These are phyloP conservation scores for Clistopyga incitator DNA, from an alignment of 2,888 invertebrate species.

Conservation along the genomic window DNA sequence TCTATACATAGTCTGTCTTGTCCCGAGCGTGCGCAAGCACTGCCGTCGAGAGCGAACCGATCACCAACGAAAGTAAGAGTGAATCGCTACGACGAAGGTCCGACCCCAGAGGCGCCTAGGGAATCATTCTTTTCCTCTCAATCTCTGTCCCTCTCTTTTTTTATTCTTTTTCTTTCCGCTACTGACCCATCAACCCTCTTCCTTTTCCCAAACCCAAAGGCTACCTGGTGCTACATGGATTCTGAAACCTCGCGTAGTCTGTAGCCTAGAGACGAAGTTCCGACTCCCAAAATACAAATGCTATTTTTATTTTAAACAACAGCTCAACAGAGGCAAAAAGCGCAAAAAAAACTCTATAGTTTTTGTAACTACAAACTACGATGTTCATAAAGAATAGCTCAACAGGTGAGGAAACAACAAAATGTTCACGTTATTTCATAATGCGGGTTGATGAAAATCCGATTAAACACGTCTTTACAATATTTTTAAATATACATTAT, in stretches of 20 bases:
- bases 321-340: background rate
- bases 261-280: background rate
- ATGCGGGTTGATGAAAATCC: no score
- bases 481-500: no score
- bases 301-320: background rate
- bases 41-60: conserved; percentile 19
- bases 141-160: background rate
- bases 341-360: background rate
- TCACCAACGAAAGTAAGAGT: conserved; percentile 55
- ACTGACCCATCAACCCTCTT: background rate
- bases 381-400: no score
- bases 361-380: no score
- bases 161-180: background rate
- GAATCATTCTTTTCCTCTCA: conserved; percentile 19
- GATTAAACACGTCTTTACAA: no score
- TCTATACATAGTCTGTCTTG: background rate
- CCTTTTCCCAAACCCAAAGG: background rate
- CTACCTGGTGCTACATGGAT: background rate
- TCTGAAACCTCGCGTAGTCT: background rate
- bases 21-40: background rate
- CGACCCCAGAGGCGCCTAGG: conserved; percentile 13
- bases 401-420: no score
- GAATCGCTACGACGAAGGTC: conserved; percentile 19
- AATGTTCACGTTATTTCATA: no score
- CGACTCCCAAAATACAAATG: background rate